These are phyloP conservation scores for Shinisaurus crocodilurus DNA, from an alignment of 2,113 vertebrate genomes.

Conservation along the genomic window DNA sequence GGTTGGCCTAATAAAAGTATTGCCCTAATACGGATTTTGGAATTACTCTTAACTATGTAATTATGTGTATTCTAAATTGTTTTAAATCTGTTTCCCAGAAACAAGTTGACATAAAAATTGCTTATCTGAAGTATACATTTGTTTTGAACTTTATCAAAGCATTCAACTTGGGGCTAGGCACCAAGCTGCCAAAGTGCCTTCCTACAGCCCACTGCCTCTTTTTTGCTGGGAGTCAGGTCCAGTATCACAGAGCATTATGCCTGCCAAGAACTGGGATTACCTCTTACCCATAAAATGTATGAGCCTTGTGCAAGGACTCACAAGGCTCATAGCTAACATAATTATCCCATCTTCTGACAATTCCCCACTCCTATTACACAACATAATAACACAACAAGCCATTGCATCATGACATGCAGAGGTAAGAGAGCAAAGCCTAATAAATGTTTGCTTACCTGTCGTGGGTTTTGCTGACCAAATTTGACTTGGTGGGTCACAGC, in stretches of 20 bases:
- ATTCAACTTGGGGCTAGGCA: background rate
- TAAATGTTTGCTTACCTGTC: constrained; percentile 79
- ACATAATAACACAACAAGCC: background rate
- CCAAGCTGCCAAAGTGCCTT: no score
- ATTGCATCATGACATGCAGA: accelerated
- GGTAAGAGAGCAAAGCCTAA: accelerated
- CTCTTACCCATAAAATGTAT: background rate
- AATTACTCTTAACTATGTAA: background rate
- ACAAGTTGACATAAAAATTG: background rate
- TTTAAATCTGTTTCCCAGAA: background rate
- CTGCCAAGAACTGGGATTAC: background rate
- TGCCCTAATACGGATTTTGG: background rate
- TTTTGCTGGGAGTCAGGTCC: background rate
- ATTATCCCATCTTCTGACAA: background rate
- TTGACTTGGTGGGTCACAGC: constrained; percentile 97
- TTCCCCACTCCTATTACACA: background rate
- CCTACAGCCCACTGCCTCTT: background rate
- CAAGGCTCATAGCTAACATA: background rate
- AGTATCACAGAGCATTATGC: background rate
- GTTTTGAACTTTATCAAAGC: no score
- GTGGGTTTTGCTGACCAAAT: constrained; percentile 88
- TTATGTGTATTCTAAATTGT: background rate
- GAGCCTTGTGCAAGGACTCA: background rate
- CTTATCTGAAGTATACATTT: background rate
- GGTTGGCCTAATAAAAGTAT: background rate